Percentiles rank a stretch among this genome's conserved stretches.
These are phyloP conservation scores for Clostera curtula DNA, from an alignment of 2,888 invertebrate genomes.

Conservation along the genomic window DNA sequence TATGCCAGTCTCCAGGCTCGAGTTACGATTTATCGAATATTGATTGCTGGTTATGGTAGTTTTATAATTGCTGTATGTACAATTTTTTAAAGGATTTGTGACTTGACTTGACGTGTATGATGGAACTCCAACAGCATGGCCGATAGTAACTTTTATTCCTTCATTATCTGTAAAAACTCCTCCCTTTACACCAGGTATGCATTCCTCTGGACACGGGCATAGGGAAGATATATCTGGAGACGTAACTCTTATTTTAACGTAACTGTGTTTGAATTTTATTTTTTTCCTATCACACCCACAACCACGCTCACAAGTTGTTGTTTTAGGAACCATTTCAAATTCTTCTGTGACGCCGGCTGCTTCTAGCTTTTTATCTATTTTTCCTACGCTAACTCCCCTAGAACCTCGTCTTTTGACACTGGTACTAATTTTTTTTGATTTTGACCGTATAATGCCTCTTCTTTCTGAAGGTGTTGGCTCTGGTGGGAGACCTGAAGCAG, in stretches of 20 bases:
- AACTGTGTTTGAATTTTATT: slow-evolving; percentile 55
- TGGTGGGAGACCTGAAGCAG: slow-evolving; percentile 21
- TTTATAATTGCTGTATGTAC: not conserved
- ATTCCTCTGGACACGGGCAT: slow-evolving; percentile 48
- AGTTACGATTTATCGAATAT: too few species aligned
- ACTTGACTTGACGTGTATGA: slow-evolving; percentile 17
- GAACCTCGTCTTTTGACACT: slow-evolving; percentile 24
- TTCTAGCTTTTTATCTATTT: slow-evolving; percentile 18
- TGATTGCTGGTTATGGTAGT: too few species aligned
- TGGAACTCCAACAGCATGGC: slow-evolving; percentile 35
- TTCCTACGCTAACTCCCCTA: slow-evolving; percentile 32
- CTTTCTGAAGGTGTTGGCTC: slow-evolving; percentile 35
- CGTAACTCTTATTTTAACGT: slow-evolving; percentile 50
- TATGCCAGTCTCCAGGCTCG: too few species aligned
- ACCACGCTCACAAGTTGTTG: slow-evolving; percentile 44
- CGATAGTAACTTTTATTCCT: slow-evolving; percentile 51
- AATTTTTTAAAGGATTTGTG: slow-evolving; percentile 1
- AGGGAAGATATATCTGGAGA: slow-evolving; percentile 51
- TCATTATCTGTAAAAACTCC: slow-evolving; percentile 48
- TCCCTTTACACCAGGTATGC: slow-evolving; percentile 42
- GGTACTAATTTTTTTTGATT: slow-evolving; percentile 27
- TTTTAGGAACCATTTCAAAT: slow-evolving; percentile 42
- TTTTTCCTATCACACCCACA: slow-evolving; percentile 56
- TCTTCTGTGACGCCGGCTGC: slow-evolving; percentile 31
- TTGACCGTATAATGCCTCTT: slow-evolving; percentile 28